phyloP scores from a whole-genome alignment of 2,888 invertebrate species.

The Alloscopus bannaensis region DNA sequence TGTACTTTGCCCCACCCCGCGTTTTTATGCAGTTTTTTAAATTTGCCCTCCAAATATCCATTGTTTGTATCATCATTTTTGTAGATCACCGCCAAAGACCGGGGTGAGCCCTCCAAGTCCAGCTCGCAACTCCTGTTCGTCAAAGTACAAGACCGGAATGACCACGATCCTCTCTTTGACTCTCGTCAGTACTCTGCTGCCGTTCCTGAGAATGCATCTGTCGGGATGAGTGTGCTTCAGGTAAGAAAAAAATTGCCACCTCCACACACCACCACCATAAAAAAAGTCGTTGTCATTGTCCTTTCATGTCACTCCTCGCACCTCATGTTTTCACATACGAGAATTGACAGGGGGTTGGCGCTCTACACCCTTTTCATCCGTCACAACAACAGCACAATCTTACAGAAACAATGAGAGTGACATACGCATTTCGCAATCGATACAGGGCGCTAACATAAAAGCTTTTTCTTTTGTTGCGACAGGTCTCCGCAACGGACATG shows the following conservation, averaged over 20 bases:
- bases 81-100: conserved; percentile 86
- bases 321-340: too few relatives aligned
- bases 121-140: conserved; percentile 84
- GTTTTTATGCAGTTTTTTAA: too few relatives aligned
- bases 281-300: not conserved
- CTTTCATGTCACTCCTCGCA: too few relatives aligned
- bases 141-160: conserved; percentile 90
- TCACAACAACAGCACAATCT: conserved; percentile 7
- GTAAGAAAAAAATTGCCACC: conserved; percentile 77
- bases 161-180: conserved; percentile 76
- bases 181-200: conserved; percentile 90
- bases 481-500: conserved; percentile 92
- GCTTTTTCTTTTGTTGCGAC: too few relatives aligned
- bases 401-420: not conserved
- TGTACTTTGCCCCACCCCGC: too few relatives aligned
- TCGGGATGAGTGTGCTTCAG: conserved; percentile 92
- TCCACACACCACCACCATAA: not conserved
- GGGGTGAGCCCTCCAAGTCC: conserved; percentile 88
- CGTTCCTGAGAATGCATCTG: conserved; percentile 94
- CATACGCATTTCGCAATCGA: too few relatives aligned
- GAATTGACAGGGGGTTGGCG: too few relatives aligned
- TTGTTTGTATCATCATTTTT: too few relatives aligned
- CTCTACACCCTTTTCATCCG: too few relatives aligned
- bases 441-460: too few relatives aligned
- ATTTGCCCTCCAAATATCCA: too few relatives aligned